Evolutionary conservation across 2,888 invertebrate species (phyloP), one percentile per base, ranked within the genome.

Genomic region (Koerneria pararmatus): DNA sequence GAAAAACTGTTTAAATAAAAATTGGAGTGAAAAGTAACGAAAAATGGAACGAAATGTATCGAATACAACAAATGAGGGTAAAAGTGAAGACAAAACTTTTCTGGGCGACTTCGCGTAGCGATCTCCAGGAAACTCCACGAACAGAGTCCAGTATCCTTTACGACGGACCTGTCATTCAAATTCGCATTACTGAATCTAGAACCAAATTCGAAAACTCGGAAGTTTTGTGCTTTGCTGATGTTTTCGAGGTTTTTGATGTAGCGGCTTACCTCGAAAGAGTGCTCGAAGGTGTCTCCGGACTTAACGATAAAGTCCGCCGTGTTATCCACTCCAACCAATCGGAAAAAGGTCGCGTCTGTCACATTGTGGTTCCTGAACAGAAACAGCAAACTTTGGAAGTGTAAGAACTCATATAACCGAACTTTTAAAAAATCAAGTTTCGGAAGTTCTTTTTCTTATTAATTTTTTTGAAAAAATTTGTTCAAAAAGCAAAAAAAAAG

Each of bases 61-160:
- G n/a, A n/a, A n/a, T n/a, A n/a, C n/a, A n/a, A 1, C 19, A 11
- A n/a, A 48, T 48, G 6, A 27, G 35, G 5, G 5, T n/a, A 31
- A 2, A 5, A 31, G n/a, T 41, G 46, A 41, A 41, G 15, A 5
- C 37, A 24, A 53, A 24, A 76, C 76, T 61, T 82, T 82, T 66
- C 79, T 69, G 3, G 80, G 82, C 19, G 79, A 80, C 63, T 76
- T 78, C 6, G 77, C 78, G 58, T 78, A 81, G 29, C 81, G 74
- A 71, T 81, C 80, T 34, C 76, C 74, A n/a, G 82, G 82, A 61
- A 82, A 82, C 64, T 82, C 82, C 63, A 82, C 82, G 65, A 82
- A 82, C 51, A 82, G 67, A 34, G 82, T 82, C 82, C 82, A 82
- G 65, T 72, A 81, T 4, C 82, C 82, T 66, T 81, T 81, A 46